Evolutionary conservation across 2,113 vertebrate genomes (phyloP), one percentile per base, ranked within the genome.

Genomic region (Stigmatopora argus): DNA sequence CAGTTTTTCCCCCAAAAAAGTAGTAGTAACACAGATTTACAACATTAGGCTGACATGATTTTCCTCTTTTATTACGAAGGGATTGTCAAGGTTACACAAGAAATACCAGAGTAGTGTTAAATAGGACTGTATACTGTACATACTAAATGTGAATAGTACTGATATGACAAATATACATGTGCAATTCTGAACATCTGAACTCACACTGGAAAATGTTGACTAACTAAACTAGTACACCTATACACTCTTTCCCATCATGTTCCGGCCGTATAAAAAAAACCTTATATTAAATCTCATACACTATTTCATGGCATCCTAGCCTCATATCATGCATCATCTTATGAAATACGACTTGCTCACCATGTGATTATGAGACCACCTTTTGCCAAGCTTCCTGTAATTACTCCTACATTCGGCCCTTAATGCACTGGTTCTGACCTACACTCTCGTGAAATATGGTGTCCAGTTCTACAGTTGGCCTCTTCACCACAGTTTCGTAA

Each of bases 401-500:
- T 87, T 83, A 76, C 70, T 21, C 64, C 73, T 71, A 76, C 73
- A 66, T 38, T 68, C 79, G 21, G 72, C 62, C 74, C 79, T 88
- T n/a, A 89, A 89, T 83, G 83, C 84, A 86, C 87, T 88, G 81
- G 84, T 69, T 74, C 75, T 83, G 88, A 87, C 88, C 88, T 81
- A 89, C 85, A 91, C 89, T 90, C 85, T 74, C 78, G 74, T 77
- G 81, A 84, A 77, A 73, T 64, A 71, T 21, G 49, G 72, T 66
- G 77, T 80, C 67, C 78, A 0, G 65, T 68, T 69, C 78, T 80
- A 71, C 73, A 71, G 62, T 67, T 67, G 70, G 68, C 70, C 57
- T 58, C 67, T 70, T 66, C 56, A 3, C 56, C 56, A 17, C 56
- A 35, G 19, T 58, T 23, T 56, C 65, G 69, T 58, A 82, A 76